Evolutionary conservation across 1,140 invertebrate species (phyloP), one percentile per base, ranked within the genome.

Genomic region (Leguminivora glycinivorella): DNA sequence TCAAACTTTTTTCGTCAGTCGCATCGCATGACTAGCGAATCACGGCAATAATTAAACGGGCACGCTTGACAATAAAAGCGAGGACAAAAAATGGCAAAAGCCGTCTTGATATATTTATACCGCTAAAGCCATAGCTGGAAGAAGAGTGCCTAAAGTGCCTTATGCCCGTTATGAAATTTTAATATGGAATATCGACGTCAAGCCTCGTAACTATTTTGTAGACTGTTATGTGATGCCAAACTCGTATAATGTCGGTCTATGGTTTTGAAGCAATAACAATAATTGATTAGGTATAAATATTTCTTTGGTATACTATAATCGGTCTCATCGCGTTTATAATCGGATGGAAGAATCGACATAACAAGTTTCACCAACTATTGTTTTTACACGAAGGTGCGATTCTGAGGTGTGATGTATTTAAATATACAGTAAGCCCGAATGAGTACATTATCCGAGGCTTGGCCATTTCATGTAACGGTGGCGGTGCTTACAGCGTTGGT

Each of bases 401-500:
- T 29, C 26, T 14, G n/a, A n/a, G 17, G 43, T 52, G 43, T 17
- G 17, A 4, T 52, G 17, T 17, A 1, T 14, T n/a, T 43, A 34
- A 34, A 34, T 34, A 10, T 34, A 34, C 31, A 10, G 31, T 52
- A 17, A 52, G 4, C 26, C 14, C 14, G 26, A 29, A 31, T 60
- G n/a, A 60, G 9, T 4, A 17, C 4, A 14, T 29, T 26, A 60
- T 17, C 12, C 26, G 25, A 60, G 26, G 26, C 1, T 17, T 22
- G 17, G 17, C 43, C n/a, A 29, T 25, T 29, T 31, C 14, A n/a
- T 26, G 58, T 29, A 60, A 60, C 58, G 58, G 58, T 60, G 26
- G 56, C 14, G 22, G 24, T 26, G 24, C 2, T 26, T 29, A 71
- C 25, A 63, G 66, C 70, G 72, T 43, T 72, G 71, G 71, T 74